Evolutionary conservation across 2,797 vertebrate genomes (phyloP).

Genomic region (Aldrovandia affinis): DNA sequence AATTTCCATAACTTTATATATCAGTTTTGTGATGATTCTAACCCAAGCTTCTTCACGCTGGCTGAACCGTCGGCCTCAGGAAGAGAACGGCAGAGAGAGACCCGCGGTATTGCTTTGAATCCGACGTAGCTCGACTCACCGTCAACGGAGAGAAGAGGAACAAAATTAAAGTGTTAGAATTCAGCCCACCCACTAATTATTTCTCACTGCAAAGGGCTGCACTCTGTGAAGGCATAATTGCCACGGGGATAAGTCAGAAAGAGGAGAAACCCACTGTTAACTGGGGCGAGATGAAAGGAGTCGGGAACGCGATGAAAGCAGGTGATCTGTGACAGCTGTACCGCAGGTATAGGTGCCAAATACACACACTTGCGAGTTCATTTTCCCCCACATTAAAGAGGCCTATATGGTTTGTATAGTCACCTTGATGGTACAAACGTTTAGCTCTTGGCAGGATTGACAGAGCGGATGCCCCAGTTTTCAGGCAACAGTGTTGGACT

Average conservation of each 20-base stretch:
- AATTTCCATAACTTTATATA: no score
- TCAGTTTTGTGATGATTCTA: no score
- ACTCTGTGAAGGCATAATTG: neutral
- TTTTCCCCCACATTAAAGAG: neutral
- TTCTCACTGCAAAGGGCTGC: neutral
- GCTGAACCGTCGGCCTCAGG: no score
- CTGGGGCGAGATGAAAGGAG: neutral
- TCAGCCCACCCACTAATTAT: conserved; percentile 19
- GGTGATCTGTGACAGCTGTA: neutral
- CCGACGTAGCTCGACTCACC: neutral
- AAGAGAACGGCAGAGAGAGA: neutral
- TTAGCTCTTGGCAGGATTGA: neutral
- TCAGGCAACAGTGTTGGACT: no score
- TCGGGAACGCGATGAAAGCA: neutral
- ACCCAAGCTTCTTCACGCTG: no score
- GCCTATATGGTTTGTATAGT: neutral
- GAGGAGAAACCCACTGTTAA: neutral
- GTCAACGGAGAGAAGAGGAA: conserved; percentile 7
- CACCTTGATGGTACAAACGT: neutral
- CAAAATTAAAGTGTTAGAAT: conserved; percentile 18
- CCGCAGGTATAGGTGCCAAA: neutral
- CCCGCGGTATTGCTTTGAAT: neutral
- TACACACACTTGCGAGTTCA: no score
- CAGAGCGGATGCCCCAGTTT: neutral
- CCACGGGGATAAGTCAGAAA: neutral